phyloP scores from a whole-genome alignment of 2,797 vertebrate species.

The Phoeniculus purpureus region DNA sequence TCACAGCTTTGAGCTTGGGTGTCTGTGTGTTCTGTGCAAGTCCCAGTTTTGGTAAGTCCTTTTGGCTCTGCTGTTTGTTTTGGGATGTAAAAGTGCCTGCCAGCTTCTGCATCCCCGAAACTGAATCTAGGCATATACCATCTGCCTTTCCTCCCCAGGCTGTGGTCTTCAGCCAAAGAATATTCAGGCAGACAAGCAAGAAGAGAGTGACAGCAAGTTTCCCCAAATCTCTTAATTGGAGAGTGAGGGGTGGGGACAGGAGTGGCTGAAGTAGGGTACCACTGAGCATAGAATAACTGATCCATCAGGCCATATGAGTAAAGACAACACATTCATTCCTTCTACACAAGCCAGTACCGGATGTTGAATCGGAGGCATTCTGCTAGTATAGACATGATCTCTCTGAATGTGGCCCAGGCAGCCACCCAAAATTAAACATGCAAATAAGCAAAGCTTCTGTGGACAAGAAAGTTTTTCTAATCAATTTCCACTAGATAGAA shows the following conservation, averaged over 20 bases:
- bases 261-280: neutral
- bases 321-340: neutral
- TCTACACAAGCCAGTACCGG: neutral
- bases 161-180: constrained; percentile 28
- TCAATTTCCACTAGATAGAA: constrained; percentile 5
- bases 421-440: neutral
- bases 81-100: constrained; percentile 51
- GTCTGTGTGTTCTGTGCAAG: constrained; percentile 47
- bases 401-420: neutral
- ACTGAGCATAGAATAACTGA: neutral
- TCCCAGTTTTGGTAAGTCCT: constrained; percentile 41
- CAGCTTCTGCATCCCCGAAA: constrained; percentile 44
- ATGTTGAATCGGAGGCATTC: neutral
- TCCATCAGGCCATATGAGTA: neutral
- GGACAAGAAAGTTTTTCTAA: neutral
- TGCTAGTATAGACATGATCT: neutral
- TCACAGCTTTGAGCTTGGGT: constrained; percentile 52
- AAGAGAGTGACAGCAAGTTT: constrained; percentile 11
- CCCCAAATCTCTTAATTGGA: neutral
- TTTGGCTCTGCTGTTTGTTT: constrained; percentile 5
- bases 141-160: constrained; percentile 44
- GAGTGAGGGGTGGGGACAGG: neutral
- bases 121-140: constrained; percentile 32
- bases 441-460: neutral
- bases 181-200: neutral